Evolutionary conservation across 2,797 vertebrate species (phyloP).

Genomic region (Austrolebias charrua): DNA sequence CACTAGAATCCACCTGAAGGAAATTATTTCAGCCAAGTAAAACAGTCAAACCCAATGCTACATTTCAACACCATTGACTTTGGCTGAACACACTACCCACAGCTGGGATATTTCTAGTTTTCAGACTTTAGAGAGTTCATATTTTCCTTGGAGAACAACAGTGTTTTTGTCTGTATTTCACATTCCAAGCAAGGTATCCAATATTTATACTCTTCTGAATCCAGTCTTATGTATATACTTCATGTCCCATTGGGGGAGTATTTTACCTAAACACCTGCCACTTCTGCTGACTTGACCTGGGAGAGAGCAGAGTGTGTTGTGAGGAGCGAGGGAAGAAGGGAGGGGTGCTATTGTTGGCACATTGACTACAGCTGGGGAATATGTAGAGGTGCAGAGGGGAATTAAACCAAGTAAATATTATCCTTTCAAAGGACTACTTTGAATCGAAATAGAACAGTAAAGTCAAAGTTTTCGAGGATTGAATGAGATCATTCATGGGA

Average conservation of each 20-base stretch:
- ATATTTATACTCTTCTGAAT: constrained; percentile 1
- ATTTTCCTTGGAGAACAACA: constrained; percentile 13
- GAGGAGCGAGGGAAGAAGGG: constrained; percentile 35
- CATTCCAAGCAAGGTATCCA: neutral
- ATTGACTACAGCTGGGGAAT: constrained; percentile 50
- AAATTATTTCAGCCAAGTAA: constrained; percentile 51
- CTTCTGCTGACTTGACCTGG: constrained; percentile 19
- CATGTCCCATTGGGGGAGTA: neutral
- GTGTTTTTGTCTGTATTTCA: constrained; percentile 1
- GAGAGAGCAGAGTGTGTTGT: constrained; percentile 24
- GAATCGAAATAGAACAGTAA: constrained; percentile 43
- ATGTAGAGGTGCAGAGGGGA: constrained; percentile 57
- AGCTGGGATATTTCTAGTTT: constrained; percentile 26
- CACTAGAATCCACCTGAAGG: constrained; percentile 46
- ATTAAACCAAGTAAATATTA: constrained; percentile 72
- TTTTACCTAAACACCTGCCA: constrained; percentile 53
- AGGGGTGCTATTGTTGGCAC: constrained; percentile 70
- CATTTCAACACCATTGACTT: constrained; percentile 39
- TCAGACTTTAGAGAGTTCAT: constrained; percentile 7
- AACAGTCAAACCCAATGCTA: constrained; percentile 42
- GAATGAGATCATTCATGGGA: constrained; percentile 62
- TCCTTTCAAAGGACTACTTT: constrained; percentile 57
- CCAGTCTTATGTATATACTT: constrained; percentile 8
- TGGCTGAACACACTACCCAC: constrained; percentile 23
- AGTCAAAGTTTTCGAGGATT: constrained; percentile 41